Evolutionary conservation across 2,113 vertebrate species (phyloP).

Genomic region (Varanus komodoensis): DNA sequence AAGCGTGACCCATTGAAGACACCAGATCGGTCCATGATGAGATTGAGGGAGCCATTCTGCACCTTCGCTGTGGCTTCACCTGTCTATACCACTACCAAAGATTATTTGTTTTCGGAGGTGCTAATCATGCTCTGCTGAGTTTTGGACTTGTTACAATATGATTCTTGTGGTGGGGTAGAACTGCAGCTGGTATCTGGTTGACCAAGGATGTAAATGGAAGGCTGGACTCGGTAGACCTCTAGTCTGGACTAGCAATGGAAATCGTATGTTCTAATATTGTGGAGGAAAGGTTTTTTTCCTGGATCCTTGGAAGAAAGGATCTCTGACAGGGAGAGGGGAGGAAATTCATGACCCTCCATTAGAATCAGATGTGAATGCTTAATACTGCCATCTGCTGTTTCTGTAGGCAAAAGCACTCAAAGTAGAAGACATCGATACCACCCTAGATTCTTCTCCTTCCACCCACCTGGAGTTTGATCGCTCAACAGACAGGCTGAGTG

Average conservation of each 20-base stretch:
- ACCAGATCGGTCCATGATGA: not conserved
- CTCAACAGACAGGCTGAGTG: slow-evolving; percentile 56
- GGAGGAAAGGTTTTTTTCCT: not conserved
- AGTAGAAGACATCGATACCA: slow-evolving; percentile 71
- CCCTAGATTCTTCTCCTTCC: slow-evolving; percentile 83
- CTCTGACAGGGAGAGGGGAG: not conserved
- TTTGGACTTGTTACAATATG: not conserved
- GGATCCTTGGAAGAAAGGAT: not conserved
- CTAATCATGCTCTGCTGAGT: not conserved
- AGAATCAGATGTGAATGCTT: not conserved
- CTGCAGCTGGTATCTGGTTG: not conserved
- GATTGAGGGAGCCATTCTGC: not conserved
- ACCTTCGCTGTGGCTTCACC: not conserved
- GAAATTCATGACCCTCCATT: slow-evolving; percentile 6
- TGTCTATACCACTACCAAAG: not conserved
- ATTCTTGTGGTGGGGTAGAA: not conserved
- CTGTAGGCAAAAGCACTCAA: slow-evolving; percentile 74
- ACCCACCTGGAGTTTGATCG: slow-evolving; percentile 81
- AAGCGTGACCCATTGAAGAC: not conserved
- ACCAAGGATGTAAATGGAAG: not conserved
- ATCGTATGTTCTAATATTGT: not conserved
- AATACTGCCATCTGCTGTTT: slow-evolving; percentile 38
- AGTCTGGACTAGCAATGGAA: not conserved
- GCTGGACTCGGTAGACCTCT: too few species aligned
- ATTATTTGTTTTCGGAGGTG: not conserved